Evolutionary conservation across 1,140 invertebrate species (phyloP).

Genomic region (Aricia agestis): DNA sequence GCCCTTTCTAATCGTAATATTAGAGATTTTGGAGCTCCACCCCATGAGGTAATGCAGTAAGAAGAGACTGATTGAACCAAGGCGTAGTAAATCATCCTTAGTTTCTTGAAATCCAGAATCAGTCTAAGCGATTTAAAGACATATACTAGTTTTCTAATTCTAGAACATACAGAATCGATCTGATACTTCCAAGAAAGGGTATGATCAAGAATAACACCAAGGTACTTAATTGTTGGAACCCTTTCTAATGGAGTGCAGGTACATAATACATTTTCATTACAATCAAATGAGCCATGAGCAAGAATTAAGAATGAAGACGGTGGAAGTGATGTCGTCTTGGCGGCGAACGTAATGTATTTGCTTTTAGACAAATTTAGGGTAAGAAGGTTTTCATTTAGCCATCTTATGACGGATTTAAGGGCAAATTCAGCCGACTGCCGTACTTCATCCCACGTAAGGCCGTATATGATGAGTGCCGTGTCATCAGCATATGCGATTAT

Average conservation of each 20-base stretch:
- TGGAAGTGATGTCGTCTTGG: background rate
- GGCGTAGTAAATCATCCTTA: constrained; percentile 21
- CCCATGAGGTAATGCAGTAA: constrained; percentile 25
- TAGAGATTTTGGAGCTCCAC: constrained; percentile 19
- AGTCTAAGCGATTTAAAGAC: constrained; percentile 18
- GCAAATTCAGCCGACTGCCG: background rate
- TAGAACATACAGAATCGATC: background rate
- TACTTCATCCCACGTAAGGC: background rate
- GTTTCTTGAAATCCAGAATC: constrained; percentile 7
- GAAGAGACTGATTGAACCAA: constrained; percentile 21
- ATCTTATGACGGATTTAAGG: background rate
- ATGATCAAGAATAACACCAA: background rate
- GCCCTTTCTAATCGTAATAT: constrained; percentile 23
- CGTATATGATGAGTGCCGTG: background rate
- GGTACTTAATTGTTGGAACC: background rate
- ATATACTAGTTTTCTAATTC: background rate
- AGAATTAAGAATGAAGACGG: background rate
- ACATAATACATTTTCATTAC: background rate
- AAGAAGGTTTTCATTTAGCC: background rate
- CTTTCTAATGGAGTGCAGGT: background rate
- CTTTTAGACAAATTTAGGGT: background rate
- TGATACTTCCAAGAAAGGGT: background rate
- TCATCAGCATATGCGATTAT: background rate
- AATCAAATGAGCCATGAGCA: background rate
- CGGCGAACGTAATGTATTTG: background rate